Base-by-base conservation (phyloP, 2,113 vertebrate genomes). In the Oreotragus oreotragus region DNA sequence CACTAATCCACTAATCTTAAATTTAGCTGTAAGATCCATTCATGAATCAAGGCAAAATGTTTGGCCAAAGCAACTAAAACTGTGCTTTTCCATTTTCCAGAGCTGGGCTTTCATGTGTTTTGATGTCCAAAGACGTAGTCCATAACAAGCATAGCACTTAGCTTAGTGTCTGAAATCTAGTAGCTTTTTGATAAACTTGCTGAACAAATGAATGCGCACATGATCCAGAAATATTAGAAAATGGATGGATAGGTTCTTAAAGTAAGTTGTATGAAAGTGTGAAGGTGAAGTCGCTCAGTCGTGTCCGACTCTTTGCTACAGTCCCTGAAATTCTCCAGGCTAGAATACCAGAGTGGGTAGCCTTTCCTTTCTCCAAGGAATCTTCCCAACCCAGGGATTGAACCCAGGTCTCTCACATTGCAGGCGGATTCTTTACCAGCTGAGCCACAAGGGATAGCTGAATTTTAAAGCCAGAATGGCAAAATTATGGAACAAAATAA, bases 71-170 rank as follows among this genome's bases (percentile, higher is more conserved):
- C 28, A 85, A 55, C 19, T n/a, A 33, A 83, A 76, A 70, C 23
- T 87, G n/a, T 84, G 4, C 73, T 85, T 94, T 76, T 77, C 30
- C 7, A 19, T 88, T 80, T 92, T 91, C 36, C 25, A 87, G 53
- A 97, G 47, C 60, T 97, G 30, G 84, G 64, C 53, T 76, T 97
- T 53, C 17, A 16, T 93, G 30, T 80, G 23, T 87, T 93, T 94
- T 83, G 73, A 39, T 79, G 15, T 49, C 30, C n/a, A 97, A 36
- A 90, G 88, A 33, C 57, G 5, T 33, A 84, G 15, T 85, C 80
- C 88, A 51, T 49, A 89, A 83, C 15, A 66, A 89, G 60, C 28
- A 33, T 11, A 47, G 39, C 43, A n/a, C 47, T 47, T 76, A 30
- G 30, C 27, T 51, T 64, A 93, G 33, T 88, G 27, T 76, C 64